phyloP scores from a whole-genome alignment of 2,113 vertebrate species.

The Trichechus manatus region DNA sequence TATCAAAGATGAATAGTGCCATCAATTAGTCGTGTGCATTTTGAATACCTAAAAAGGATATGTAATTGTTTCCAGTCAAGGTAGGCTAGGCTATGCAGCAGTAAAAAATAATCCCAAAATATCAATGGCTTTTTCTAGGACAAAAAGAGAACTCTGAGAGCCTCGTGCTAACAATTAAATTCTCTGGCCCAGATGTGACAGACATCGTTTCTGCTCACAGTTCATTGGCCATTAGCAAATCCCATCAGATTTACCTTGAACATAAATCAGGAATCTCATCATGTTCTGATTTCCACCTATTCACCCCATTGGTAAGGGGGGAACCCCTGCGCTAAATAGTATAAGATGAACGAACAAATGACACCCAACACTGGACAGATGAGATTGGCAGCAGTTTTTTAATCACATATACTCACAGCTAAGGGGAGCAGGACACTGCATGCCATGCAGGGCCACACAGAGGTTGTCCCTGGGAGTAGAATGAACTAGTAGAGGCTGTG shows the following conservation, averaged over 20 bases:
- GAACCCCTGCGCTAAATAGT: not conserved
- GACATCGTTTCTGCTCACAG: not conserved
- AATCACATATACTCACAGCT: not conserved
- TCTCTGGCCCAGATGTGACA: not conserved
- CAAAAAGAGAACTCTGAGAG: not conserved
- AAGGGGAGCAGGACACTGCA: not conserved
- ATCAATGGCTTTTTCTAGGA: not conserved
- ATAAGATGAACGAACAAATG: not conserved
- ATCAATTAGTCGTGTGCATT: not conserved
- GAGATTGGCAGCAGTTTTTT: not conserved
- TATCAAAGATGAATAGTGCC: not conserved
- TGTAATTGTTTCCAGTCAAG: not conserved
- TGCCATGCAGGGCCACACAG: not conserved
- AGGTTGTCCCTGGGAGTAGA: not conserved
- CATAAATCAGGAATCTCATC: not conserved
- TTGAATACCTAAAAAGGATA: not conserved
- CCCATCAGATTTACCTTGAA: not conserved
- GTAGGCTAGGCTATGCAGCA: not conserved
- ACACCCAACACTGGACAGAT: not conserved
- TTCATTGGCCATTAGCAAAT: not conserved
- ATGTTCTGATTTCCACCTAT: not conserved
- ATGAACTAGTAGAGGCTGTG: not conserved
- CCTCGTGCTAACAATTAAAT: not conserved
- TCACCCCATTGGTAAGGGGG: not conserved
- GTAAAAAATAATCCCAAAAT: not conserved